Conservation (phyloP, 2,797 vertebrate species). For the Smutsia gigantea region DNA sequence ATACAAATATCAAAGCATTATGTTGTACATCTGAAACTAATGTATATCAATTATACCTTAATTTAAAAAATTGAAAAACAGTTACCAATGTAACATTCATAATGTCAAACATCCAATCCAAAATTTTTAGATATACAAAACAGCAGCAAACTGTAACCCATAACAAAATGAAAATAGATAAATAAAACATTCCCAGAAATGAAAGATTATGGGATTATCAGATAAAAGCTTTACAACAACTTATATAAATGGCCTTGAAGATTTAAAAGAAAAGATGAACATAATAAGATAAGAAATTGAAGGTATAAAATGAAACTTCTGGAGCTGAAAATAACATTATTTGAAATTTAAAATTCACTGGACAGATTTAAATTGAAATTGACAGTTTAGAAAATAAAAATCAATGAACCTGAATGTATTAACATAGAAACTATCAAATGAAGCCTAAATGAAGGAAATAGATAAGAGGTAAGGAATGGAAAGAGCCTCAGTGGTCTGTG, state of each 20-base stretch:
- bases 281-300: not conserved
- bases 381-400: conserved; percentile 12
- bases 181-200: not conserved
- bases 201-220: not conserved
- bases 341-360: conserved; percentile 5
- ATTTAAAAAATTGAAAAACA: not conserved
- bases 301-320: not conserved
- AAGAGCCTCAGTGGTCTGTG: not conserved
- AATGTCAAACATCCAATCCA: not conserved
- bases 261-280: conserved; percentile 24
- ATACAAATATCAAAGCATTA: not conserved
- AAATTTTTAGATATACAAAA: not conserved
- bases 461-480: too few relatives aligned
- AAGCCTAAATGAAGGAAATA: not conserved
- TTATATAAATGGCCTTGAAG: not conserved
- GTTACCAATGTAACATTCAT: not conserved
- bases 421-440: not conserved
- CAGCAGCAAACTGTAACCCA: not conserved
- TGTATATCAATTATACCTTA: not conserved
- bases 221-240: not conserved
- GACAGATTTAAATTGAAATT: not conserved
- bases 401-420: not conserved
- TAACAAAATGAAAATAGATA: not conserved
- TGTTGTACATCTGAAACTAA: not conserved
- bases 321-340: not conserved